phyloP scores from a whole-genome alignment of 2,888 invertebrate genomes.

The Drepanosiphum platanoidis region DNA sequence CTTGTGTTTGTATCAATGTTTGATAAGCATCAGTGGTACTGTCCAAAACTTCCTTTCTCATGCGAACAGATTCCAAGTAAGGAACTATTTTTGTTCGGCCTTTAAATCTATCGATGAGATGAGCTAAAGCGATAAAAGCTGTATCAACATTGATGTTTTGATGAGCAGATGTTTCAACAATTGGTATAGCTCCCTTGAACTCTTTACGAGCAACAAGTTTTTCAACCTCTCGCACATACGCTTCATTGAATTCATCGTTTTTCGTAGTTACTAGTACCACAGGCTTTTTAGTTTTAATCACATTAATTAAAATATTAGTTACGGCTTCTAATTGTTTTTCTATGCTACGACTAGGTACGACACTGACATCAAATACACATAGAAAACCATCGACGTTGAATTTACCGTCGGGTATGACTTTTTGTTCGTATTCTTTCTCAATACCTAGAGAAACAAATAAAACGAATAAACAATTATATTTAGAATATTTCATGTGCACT shows the following conservation, averaged over 20 bases:
- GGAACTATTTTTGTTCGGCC: constrained; percentile 77
- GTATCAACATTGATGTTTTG: constrained; percentile 96
- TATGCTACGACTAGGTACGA: constrained; percentile 88
- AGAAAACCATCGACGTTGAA: constrained; percentile 93
- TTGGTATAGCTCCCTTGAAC: constrained; percentile 85
- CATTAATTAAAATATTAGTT: constrained; percentile 83
- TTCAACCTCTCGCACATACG: constrained; percentile 88
- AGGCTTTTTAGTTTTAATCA: constrained; percentile 93
- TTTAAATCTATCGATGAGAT: constrained; percentile 91
- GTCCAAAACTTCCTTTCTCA: constrained; percentile 87
- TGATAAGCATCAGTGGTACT: constrained; percentile 91
- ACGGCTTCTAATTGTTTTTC: constrained; percentile 92
- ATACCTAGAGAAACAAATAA: too few relatives aligned
- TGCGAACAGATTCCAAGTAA: constrained; percentile 84
- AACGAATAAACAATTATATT: constrained; percentile 55
- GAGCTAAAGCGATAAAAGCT: constrained; percentile 88
- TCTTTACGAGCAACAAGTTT: constrained; percentile 89
- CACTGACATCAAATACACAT: constrained; percentile 94
- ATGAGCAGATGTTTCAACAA: constrained; percentile 95
- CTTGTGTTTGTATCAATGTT: constrained; percentile 82
- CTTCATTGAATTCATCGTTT: constrained; percentile 91
- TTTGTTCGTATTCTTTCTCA: constrained; percentile 96
- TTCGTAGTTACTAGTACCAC: constrained; percentile 94
- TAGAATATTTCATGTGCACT: too few relatives aligned
- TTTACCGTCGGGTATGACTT: constrained; percentile 90